Percentiles rank a stretch among this genome's conserved stretches.
Evolutionary conservation across 2,113 vertebrate genomes (phyloP).

Genomic region (Labrus mixtus): DNA sequence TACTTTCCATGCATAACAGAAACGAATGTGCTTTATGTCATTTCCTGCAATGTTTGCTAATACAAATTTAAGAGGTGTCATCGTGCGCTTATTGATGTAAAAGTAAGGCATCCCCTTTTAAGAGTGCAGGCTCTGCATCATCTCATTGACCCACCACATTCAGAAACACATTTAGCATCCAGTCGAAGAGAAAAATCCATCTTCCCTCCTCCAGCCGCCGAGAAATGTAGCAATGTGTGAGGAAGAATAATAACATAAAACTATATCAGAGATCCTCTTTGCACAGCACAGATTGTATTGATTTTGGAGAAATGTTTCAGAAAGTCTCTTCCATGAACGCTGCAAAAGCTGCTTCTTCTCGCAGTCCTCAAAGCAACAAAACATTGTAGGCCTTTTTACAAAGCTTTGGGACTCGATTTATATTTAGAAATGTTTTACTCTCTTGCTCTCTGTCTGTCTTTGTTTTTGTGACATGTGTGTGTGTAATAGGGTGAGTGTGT

Average conservation of each 20-base stretch:
- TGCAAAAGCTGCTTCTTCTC: conserved; percentile 70
- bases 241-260: conserved; percentile 82
- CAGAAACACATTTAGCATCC: conserved; percentile 79
- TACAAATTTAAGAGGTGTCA: conserved; percentile 45
- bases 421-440: conserved; percentile 47
- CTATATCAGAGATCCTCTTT: conserved; percentile 81
- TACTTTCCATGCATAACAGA: not conserved
- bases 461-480: conserved; percentile 35
- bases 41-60: not conserved
- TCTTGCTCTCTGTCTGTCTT: conserved; percentile 6
- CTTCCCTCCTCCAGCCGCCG: conserved; percentile 62
- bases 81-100: conserved; percentile 43
- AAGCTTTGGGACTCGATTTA: conserved; percentile 47
- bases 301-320: conserved; percentile 80
- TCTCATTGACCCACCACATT: conserved; percentile 72
- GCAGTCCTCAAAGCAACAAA: conserved; percentile 62
- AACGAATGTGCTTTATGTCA: conserved; percentile 21
- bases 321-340: conserved; percentile 65
- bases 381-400: conserved; percentile 65
- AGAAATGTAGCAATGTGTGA: conserved; percentile 79
- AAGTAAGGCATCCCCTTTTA: conserved; percentile 52
- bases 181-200: conserved; percentile 77
- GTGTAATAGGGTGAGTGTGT: conserved; percentile 26
- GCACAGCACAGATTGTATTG: conserved; percentile 80
- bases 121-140: conserved; percentile 60